Evolutionary conservation across 1,140 invertebrate genomes (phyloP).

Genomic region (Ericerus pela): DNA sequence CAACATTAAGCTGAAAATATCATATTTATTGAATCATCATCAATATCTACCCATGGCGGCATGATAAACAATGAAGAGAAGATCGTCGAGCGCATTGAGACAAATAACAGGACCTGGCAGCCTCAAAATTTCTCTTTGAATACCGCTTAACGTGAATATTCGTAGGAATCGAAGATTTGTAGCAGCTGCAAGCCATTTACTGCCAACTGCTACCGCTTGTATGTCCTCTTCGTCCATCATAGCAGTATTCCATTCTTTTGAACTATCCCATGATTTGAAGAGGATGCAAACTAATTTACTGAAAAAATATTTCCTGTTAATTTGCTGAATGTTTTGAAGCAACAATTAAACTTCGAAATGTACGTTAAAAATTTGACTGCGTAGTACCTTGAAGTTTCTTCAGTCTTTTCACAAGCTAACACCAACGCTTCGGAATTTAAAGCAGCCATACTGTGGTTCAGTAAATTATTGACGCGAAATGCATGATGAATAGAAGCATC

Average conservation of each 20-base stretch:
- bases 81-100: slow-evolving; percentile 48
- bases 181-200: slow-evolving; percentile 58
- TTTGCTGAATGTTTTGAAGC: too few relatives aligned
- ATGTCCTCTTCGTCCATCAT: slow-evolving; percentile 63
- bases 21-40: not conserved
- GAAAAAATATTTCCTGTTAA: slow-evolving; percentile 18
- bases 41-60: slow-evolving; percentile 35
- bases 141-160: slow-evolving; percentile 69
- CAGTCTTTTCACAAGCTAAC: slow-evolving; percentile 51
- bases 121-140: slow-evolving; percentile 63
- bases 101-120: slow-evolving; percentile 55
- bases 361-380: not conserved
- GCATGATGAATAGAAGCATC: slow-evolving; percentile 78
- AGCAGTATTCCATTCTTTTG: slow-evolving; percentile 73
- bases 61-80: slow-evolving; percentile 66
- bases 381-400: slow-evolving; percentile 37
- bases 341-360: too few relatives aligned
- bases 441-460: slow-evolving; percentile 65
- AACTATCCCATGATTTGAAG: slow-evolving; percentile 55
- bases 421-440: slow-evolving; percentile 62
- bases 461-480: slow-evolving; percentile 71
- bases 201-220: slow-evolving; percentile 50
- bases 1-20: not conserved
- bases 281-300: slow-evolving; percentile 61
- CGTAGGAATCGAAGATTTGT: slow-evolving; percentile 57